A percentile compares a stretch with the other conserved stretches of the same genome.
These are phyloP conservation scores for Oceanites oceanicus DNA, from an alignment of 2,113 vertebrate genomes.

Conservation along the genomic window DNA sequence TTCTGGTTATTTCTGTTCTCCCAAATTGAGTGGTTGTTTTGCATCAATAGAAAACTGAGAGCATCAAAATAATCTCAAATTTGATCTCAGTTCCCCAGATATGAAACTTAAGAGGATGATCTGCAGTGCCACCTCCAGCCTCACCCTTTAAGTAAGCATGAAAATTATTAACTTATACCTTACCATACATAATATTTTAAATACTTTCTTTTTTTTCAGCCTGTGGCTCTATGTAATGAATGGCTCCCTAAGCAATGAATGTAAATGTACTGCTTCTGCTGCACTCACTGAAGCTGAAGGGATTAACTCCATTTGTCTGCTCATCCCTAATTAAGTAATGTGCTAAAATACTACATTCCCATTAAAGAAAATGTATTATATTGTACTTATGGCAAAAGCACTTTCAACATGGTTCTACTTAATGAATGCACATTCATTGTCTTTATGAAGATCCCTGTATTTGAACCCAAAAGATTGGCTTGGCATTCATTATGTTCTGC, in stretches of 20 bases:
- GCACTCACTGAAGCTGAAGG: slow-evolving; percentile 21
- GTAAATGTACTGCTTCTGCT: not conserved
- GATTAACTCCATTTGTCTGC: slow-evolving; percentile 42
- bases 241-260: not conserved
- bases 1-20: not conserved
- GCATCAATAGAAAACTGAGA: not conserved
- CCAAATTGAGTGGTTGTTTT: not conserved
- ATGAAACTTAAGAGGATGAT: not conserved
- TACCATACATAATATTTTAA: not conserved
- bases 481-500: not conserved
- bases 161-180: not conserved
- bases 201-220: not conserved
- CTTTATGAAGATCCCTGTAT: slow-evolving; percentile 36
- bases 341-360: slow-evolving; percentile 36
- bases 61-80: not conserved
- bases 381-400: slow-evolving; percentile 4
- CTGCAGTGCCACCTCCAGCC: not conserved
- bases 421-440: slow-evolving; percentile 41
- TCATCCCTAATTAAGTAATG: slow-evolving; percentile 49
- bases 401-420: slow-evolving; percentile 6
- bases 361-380: slow-evolving; percentile 48
- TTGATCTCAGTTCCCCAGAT: not conserved
- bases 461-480: slow-evolving; percentile 33
- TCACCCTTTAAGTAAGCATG: not conserved
- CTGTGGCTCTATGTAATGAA: not conserved